phyloP scores from a whole-genome alignment of 1,140 invertebrate species.

The Drosophila sulfurigaster region DNA sequence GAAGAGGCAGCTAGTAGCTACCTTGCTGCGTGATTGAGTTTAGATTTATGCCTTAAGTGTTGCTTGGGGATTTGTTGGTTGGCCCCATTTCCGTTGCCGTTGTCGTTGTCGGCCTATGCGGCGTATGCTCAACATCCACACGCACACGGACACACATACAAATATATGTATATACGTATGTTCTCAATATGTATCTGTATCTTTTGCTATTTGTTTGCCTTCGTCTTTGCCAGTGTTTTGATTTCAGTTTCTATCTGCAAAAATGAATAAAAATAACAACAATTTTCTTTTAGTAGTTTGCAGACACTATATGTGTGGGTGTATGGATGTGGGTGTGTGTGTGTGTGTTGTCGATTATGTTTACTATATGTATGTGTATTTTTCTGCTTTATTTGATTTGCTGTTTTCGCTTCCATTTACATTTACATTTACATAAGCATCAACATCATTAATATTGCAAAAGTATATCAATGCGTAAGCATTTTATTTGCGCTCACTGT shows the following conservation, averaged over 20 bases:
- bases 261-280: constrained; percentile 20
- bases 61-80: constrained; percentile 68
- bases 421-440: constrained; percentile 70
- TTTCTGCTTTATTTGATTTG: constrained; percentile 54
- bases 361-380: constrained; percentile 17
- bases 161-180: background rate
- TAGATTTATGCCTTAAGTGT: constrained; percentile 80
- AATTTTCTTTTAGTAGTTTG: constrained; percentile 16
- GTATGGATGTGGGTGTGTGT: background rate
- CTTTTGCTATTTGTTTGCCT: constrained; percentile 32
- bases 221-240: constrained; percentile 39
- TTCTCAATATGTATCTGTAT: constrained; percentile 12
- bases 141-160: background rate
- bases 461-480: constrained; percentile 49
- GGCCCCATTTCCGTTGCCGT: constrained; percentile 34
- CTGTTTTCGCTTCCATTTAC: constrained; percentile 51
- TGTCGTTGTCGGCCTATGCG: constrained; percentile 46
- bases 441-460: constrained; percentile 73
- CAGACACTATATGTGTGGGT: background rate
- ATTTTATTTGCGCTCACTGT: constrained; percentile 19
- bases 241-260: constrained; percentile 40
- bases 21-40: constrained; percentile 69
- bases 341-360: background rate
- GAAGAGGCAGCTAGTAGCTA: constrained; percentile 11
- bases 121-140: constrained; percentile 37